These are phyloP conservation scores for Rhynchomys soricoides DNA, from an alignment of 2,113 vertebrate species.

Conservation along the genomic window DNA sequence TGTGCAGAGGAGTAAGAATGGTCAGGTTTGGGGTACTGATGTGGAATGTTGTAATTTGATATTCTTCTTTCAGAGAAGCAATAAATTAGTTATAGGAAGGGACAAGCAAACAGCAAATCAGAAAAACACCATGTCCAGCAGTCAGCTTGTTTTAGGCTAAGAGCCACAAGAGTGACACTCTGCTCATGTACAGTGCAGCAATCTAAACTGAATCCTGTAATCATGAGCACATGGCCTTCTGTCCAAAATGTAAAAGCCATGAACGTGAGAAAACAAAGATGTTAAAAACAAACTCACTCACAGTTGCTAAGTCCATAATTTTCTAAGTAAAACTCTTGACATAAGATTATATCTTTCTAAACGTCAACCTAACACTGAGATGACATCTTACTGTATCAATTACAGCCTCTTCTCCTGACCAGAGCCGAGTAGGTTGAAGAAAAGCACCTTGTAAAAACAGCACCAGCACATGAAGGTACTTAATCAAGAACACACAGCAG, in stretches of 20 bases:
- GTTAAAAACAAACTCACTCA: slow-evolving; percentile 8
- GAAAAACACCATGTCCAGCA: neutral
- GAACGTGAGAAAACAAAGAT: slow-evolving; percentile 9
- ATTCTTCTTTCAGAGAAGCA: slow-evolving; percentile 35
- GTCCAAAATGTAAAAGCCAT: neutral
- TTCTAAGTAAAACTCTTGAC: neutral
- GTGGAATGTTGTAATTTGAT: neutral
- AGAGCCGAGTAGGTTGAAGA: slow-evolving; percentile 3
- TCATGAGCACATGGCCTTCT: neutral
- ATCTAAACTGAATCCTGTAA: neutral
- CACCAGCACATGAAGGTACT: neutral
- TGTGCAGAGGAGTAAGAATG: neutral
- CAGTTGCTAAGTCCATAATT: neutral
- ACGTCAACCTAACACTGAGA: neutral
- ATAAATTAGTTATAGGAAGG: neutral
- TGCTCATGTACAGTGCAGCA: neutral
- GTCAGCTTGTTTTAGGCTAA: neutral
- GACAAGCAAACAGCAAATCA: neutral
- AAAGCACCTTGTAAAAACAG: slow-evolving; percentile 9
- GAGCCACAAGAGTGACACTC: neutral
- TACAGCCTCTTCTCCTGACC: neutral
- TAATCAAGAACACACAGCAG: neutral
- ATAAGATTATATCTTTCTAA: neutral
- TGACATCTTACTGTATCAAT: neutral
- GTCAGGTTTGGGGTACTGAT: neutral